Percentiles rank a stretch among this genome's conserved stretches.
phyloP scores from a whole-genome alignment of 2,113 vertebrate genomes.

The Rhodinocichla rosea region DNA sequence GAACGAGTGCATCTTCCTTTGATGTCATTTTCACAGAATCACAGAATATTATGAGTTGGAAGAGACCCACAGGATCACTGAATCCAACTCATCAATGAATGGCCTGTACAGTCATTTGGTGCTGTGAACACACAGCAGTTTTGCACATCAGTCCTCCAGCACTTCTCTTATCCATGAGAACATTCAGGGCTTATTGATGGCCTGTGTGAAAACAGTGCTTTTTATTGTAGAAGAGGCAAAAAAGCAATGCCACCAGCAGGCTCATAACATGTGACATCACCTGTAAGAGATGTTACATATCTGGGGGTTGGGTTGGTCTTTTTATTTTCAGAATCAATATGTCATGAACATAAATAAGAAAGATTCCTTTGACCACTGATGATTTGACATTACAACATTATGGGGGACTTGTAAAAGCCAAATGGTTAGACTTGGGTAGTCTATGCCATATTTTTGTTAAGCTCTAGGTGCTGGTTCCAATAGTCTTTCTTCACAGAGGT shows the following conservation, averaged over 20 bases:
- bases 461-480: not conserved
- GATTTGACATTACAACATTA: not conserved
- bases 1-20: not conserved
- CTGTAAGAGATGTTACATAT: not conserved
- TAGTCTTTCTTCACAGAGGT: not conserved
- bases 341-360: not conserved
- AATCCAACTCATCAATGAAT: not conserved
- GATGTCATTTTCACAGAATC: not conserved
- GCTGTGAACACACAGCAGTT: not conserved
- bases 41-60: not conserved
- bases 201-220: not conserved
- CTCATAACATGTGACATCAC: not conserved
- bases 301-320: not conserved
- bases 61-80: not conserved
- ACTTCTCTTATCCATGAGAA: not conserved
- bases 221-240: not conserved
- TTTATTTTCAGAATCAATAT: not conserved
- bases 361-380: not conserved
- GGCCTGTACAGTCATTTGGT: not conserved
- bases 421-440: not conserved
- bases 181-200: not conserved
- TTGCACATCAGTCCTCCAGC: not conserved
- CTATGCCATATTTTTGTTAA: not conserved
- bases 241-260: not conserved
- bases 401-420: not conserved